Conservation (phyloP, 2,113 vertebrate species). For the Cettia cetti region DNA sequence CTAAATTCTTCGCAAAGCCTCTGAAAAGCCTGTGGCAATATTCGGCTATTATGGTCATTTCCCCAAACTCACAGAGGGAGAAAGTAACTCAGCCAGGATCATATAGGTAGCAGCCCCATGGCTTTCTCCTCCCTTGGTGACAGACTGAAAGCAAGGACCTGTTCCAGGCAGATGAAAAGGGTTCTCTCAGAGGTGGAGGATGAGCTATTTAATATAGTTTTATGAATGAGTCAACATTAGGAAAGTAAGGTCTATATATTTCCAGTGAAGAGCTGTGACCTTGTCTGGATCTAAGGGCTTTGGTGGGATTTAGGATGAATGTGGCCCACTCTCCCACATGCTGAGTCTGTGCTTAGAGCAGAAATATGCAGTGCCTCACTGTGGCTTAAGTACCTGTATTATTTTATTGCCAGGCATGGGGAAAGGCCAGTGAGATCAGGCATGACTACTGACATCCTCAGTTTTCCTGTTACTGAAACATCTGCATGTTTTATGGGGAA, state of each 20-base stretch:
- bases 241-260: not conserved
- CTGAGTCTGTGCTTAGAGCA: not conserved
- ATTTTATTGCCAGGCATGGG: not conserved
- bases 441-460: not conserved
- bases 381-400: not conserved
- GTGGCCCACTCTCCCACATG: not conserved
- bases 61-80: not conserved
- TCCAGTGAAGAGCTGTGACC: not conserved
- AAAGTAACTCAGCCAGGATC: not conserved
- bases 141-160: not conserved
- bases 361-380: not conserved
- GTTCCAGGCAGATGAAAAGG: not conserved
- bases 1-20: not conserved
- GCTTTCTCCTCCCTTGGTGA: not conserved
- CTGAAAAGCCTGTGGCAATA: not conserved
- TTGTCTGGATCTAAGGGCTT: not conserved
- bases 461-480: not conserved
- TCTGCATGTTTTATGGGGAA: not conserved
- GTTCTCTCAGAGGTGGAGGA: not conserved
- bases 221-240: not conserved
- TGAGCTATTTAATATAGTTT: not conserved
- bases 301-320: not conserved
- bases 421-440: not conserved
- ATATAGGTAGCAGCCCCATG: not conserved
- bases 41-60: not conserved